Conservation (phyloP, 2,113 vertebrate genomes). For the Sceloporus undulatus region DNA sequence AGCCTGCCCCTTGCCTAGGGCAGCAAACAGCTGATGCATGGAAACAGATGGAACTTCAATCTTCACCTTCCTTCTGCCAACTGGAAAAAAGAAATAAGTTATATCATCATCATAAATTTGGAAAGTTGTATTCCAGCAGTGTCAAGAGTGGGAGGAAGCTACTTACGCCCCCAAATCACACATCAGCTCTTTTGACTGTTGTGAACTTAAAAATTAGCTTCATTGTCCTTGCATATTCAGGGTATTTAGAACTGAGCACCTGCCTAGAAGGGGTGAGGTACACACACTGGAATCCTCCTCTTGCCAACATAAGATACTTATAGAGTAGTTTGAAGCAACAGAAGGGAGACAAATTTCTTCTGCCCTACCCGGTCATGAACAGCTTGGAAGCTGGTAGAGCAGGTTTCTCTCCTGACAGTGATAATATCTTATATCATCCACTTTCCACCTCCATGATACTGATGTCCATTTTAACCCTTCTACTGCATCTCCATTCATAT, state of each 20-base stretch:
- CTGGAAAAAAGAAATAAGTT: conserved; percentile 42
- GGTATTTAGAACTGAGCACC: background rate
- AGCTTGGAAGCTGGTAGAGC: too few relatives aligned
- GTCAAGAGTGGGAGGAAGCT: background rate
- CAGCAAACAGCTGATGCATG: conserved; percentile 60
- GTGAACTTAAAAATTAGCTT: background rate
- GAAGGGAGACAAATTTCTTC: too few relatives aligned
- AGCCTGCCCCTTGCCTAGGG: conserved; percentile 55
- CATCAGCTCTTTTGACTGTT: background rate
- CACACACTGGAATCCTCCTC: background rate
- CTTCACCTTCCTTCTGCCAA: conserved; percentile 42
- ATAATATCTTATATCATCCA: too few relatives aligned
- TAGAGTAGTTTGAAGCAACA: too few relatives aligned
- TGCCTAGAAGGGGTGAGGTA: background rate
- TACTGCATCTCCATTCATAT: too few relatives aligned
- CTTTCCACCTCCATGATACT: too few relatives aligned
- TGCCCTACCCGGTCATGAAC: too few relatives aligned
- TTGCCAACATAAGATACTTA: too few relatives aligned
- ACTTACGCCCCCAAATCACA: background rate
- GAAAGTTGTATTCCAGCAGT: background rate
- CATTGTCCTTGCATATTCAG: background rate
- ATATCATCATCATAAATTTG: background rate
- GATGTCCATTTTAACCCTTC: too few relatives aligned
- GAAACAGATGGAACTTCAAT: conserved; percentile 61
- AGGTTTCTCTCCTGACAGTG: too few relatives aligned